Evolutionary conservation across 2,113 vertebrate species (phyloP).

Genomic region (Neodon shergylaensis): DNA sequence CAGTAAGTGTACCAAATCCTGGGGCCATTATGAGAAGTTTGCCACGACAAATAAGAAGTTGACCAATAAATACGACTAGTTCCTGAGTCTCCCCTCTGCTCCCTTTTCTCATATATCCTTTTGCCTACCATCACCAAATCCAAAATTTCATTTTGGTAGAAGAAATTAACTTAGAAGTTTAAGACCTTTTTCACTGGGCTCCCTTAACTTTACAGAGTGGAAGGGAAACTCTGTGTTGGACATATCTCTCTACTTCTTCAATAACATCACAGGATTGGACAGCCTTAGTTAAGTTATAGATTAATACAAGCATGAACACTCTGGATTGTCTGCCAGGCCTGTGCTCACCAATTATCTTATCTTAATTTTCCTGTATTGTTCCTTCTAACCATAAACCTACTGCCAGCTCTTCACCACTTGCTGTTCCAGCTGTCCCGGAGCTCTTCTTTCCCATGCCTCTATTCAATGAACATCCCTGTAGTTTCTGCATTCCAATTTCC

Average conservation of each 20-base stretch:
- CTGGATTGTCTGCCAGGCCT: not conserved
- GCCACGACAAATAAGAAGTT: not conserved
- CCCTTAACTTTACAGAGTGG: not conserved
- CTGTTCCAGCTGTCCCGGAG: not conserved
- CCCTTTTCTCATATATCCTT: not conserved
- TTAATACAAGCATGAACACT: not conserved
- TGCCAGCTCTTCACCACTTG: not conserved
- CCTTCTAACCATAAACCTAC: not conserved
- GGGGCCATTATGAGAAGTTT: not conserved
- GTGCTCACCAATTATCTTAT: not conserved
- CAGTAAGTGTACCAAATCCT: constrained; percentile 1
- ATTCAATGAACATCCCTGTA: not conserved
- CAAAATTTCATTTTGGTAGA: not conserved
- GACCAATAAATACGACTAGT: not conserved
- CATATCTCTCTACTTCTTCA: not conserved
- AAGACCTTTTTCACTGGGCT: not conserved
- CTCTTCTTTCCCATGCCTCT: not conserved
- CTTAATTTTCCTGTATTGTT: not conserved
- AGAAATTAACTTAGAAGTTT: not conserved
- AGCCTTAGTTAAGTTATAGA: not conserved
- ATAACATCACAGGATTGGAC: not conserved
- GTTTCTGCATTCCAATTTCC: not conserved
- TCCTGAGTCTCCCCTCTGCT: not conserved
- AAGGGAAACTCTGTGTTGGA: not conserved
- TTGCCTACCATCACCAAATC: not conserved